Percentiles rank a stretch among this genome's conserved stretches.
These are phyloP conservation scores for Phoebastria nigripes DNA, from an alignment of 2,797 vertebrate genomes.

Conservation along the genomic window DNA sequence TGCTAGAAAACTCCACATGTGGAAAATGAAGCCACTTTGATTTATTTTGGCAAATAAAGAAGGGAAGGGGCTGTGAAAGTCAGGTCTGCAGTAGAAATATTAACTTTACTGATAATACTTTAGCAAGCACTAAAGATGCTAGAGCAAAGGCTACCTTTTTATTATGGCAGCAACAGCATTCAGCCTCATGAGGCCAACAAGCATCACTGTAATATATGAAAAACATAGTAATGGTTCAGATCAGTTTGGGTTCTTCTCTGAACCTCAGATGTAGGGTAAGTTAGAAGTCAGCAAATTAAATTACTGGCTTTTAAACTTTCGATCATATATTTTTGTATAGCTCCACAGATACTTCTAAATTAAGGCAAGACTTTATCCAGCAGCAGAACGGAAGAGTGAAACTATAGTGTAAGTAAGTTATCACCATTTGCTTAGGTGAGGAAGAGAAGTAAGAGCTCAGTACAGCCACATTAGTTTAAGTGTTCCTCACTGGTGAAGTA, in stretches of 20 bases:
- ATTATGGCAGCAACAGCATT: background rate
- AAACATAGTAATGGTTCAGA: background rate
- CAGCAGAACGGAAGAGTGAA: background rate
- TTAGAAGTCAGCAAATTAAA: background rate
- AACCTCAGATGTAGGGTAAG: background rate
- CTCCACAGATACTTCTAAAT: background rate
- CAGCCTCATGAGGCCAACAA: background rate
- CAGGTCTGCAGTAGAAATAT: background rate
- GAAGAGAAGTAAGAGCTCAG: background rate
- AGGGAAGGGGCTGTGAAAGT: background rate
- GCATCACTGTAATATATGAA: background rate
- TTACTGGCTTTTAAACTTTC: background rate
- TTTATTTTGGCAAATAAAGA: constrained; percentile 1
- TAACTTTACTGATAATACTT: constrained; percentile 4
- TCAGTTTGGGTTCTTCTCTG: background rate
- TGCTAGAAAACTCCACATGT: background rate
- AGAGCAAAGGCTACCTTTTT: background rate
- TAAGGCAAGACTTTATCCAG: background rate
- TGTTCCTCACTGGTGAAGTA: background rate
- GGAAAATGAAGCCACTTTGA: background rate
- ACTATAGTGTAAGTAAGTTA: background rate
- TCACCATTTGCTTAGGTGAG: background rate
- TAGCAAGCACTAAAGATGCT: background rate
- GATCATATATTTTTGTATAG: background rate
- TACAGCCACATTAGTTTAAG: background rate